Percentiles rank a stretch among this genome's conserved stretches.
phyloP scores from a whole-genome alignment of 1,140 invertebrate species.

The Drosophila mauritiana region DNA sequence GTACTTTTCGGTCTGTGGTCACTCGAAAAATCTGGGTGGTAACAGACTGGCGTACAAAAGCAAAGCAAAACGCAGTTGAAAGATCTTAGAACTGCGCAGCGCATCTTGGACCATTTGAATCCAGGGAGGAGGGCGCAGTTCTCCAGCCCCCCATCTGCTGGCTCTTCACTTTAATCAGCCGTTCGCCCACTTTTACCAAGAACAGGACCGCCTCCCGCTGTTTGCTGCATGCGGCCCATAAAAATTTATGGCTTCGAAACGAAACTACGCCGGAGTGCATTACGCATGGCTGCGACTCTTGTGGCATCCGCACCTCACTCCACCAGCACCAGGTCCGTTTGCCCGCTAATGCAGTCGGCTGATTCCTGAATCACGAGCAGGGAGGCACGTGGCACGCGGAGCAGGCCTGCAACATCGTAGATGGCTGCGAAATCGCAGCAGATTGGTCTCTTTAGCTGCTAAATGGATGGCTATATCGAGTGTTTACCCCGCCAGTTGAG shows the following conservation, averaged over 20 bases:
- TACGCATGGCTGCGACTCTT: slow-evolving; percentile 36
- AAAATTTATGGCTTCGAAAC: slow-evolving; percentile 50
- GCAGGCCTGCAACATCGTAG: slow-evolving; percentile 18
- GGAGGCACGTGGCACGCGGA: slow-evolving; percentile 41
- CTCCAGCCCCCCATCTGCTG: slow-evolving; percentile 29
- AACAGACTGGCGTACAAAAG: neutral
- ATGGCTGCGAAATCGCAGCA: slow-evolving; percentile 20
- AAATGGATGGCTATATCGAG: slow-evolving; percentile 39
- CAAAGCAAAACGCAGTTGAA: neutral
- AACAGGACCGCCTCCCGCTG: slow-evolving; percentile 43
- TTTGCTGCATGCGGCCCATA: slow-evolving; percentile 49
- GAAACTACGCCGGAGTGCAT: slow-evolving; percentile 36
- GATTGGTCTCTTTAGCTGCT: slow-evolving; percentile 29
- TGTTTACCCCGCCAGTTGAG: slow-evolving; percentile 19
- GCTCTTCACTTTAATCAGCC: slow-evolving; percentile 47
- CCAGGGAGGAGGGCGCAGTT: neutral
- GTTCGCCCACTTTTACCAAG: slow-evolving; percentile 39
- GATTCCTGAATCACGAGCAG: slow-evolving; percentile 1
- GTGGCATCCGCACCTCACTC: slow-evolving; percentile 37
- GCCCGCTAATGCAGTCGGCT: slow-evolving; percentile 18
- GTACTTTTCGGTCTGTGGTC: slow-evolving; percentile 1
- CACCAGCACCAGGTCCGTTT: slow-evolving; percentile 3
- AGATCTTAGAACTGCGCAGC: neutral
- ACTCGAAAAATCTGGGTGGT: neutral
- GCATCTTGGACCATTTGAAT: slow-evolving; percentile 7